These are phyloP conservation scores for Xenotilapia longispinis DNA, from an alignment of 2,113 vertebrate genomes.

Conservation along the genomic window DNA sequence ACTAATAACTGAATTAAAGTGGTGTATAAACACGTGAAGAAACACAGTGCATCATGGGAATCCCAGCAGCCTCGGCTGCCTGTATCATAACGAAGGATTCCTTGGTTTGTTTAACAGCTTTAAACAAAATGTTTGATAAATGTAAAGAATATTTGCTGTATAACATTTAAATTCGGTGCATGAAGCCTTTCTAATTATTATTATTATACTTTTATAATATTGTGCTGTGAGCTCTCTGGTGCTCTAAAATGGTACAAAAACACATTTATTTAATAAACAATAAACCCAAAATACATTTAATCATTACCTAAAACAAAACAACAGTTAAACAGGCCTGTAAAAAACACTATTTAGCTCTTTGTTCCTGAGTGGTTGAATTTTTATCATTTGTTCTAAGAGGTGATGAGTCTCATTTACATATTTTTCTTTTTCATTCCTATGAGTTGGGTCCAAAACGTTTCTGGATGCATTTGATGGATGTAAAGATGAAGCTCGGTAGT, in stretches of 20 bases:
- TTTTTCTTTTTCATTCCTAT: background rate
- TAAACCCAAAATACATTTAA: background rate
- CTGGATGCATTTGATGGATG: background rate
- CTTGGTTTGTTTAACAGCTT: background rate
- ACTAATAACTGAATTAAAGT: background rate
- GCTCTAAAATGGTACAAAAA: background rate
- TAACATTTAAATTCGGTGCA: background rate
- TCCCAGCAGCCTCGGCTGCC: background rate
- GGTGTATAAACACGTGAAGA: background rate
- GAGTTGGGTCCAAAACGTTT: background rate
- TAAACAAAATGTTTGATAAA: background rate
- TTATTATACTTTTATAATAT: background rate
- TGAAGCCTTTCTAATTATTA: background rate
- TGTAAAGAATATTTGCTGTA: background rate
- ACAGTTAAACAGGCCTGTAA: background rate
- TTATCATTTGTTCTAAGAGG: background rate
- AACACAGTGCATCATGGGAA: background rate
- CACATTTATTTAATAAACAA: background rate
- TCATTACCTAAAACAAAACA: background rate
- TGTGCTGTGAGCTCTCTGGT: background rate
- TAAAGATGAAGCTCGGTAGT: background rate
- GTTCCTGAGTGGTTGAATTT: background rate
- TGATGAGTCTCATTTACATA: background rate
- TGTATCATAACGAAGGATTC: accelerated
- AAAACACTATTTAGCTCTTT: background rate